Evolutionary conservation across 23 tunicate genomes (phyloP).

Genomic region (Ciona savignyi): DNA sequence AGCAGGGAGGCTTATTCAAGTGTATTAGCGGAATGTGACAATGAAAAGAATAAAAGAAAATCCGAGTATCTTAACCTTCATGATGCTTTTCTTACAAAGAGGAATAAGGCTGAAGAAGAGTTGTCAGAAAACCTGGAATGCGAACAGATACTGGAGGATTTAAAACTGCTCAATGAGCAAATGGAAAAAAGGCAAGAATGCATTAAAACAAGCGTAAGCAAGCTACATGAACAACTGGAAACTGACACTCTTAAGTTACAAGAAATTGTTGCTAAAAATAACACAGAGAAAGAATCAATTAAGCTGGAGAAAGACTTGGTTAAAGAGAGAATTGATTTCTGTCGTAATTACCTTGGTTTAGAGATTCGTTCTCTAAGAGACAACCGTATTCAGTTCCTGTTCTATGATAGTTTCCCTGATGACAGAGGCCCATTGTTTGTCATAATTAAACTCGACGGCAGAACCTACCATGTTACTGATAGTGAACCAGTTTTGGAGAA

Average conservation of each 20-base stretch:
- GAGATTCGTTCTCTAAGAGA: constrained; percentile 32
- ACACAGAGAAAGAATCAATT: background rate
- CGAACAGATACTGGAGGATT: background rate
- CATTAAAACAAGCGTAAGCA: background rate
- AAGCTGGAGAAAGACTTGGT: background rate
- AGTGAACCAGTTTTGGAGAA: constrained; percentile 32
- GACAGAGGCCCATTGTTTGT: constrained; percentile 26
- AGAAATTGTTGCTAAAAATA: background rate
- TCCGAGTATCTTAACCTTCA: background rate
- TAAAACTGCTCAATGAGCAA: background rate
- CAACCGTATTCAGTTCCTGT: constrained; percentile 54
- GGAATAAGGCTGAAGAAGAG: background rate
- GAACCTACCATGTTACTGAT: constrained; percentile 27
- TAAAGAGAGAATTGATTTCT: background rate
- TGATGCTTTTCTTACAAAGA: background rate
- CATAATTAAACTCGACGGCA: constrained; percentile 30
- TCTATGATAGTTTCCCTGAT: constrained; percentile 18
- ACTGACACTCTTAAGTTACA: background rate
- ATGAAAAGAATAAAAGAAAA: no score
- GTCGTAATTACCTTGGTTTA: constrained; percentile 31
- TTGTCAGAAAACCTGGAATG: background rate
- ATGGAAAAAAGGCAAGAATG: background rate
- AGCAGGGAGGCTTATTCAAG: no score
- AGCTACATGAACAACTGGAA: background rate
- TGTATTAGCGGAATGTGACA: no score